Conservation (phyloP, 2,113 vertebrate genomes). For the Prunella himalayana region DNA sequence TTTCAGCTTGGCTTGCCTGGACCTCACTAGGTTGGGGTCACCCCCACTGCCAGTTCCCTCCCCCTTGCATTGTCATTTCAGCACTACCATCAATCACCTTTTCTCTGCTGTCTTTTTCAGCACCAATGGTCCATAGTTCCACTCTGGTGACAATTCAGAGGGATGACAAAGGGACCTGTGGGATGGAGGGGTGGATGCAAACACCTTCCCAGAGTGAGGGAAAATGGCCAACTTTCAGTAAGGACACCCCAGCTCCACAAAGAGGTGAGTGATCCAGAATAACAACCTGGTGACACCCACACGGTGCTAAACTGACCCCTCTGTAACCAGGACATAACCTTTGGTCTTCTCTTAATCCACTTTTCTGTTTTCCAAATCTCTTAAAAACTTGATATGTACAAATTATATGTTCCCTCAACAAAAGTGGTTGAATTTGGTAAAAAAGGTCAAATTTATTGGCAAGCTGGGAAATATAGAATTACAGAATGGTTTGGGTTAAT, state of each 20-base stretch:
- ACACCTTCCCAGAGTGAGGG: rapidly evolving
- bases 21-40: too few relatives aligned
- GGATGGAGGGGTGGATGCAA: not conserved
- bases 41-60: not conserved
- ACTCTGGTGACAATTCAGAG: not conserved
- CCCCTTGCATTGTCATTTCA: not conserved
- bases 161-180: too few relatives aligned
- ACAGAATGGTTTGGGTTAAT: not conserved
- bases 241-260: rapidly evolving
- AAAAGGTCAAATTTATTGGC: not conserved
- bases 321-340: not conserved
- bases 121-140: rapidly evolving
- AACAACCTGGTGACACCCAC: not conserved
- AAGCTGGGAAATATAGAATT: not conserved
- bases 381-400: not conserved
- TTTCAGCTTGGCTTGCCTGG: not conserved
- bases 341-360: not conserved
- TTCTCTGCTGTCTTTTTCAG: not conserved
- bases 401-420: not conserved
- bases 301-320: not conserved
- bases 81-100: not conserved
- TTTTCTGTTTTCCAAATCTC: not conserved
- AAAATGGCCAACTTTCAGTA: not conserved
- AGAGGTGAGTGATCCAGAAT: not conserved
- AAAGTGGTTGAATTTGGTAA: not conserved